Percentiles rank a stretch among this genome's conserved stretches.
Evolutionary conservation across 2,888 invertebrate species (phyloP).

Genomic region (Diachrysia chrysitis): DNA sequence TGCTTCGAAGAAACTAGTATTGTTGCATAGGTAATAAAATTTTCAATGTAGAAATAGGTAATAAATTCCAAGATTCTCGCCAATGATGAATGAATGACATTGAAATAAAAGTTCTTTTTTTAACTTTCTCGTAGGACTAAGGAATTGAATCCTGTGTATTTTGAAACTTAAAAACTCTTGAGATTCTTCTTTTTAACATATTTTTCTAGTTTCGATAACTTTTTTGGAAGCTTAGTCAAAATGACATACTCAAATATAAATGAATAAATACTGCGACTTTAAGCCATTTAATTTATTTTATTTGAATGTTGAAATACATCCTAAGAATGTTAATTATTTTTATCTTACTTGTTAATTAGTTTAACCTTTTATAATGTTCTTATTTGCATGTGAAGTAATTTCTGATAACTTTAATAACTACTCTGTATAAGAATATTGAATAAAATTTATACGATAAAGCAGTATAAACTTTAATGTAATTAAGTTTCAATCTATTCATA

Average conservation of each 20-base stretch:
- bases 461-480: not conserved
- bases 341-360: not conserved
- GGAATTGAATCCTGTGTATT: no score
- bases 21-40: not conserved
- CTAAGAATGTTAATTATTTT: not conserved
- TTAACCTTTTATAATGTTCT: constrained; percentile 4
- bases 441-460: constrained; percentile 11
- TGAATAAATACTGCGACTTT: not conserved
- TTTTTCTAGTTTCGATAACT: no score
- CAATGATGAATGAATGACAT: no score
- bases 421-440: not conserved
- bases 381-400: constrained; percentile 1
- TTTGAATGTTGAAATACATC: not conserved
- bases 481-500: constrained; percentile 23
- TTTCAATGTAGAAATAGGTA: not conserved
- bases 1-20: not conserved
- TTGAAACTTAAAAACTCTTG: no score
- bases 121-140: no score
- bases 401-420: not conserved
- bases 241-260: no score
- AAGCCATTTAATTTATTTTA: not conserved
- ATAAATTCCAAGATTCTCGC: not conserved
- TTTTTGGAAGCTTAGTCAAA: no score
- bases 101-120: no score
- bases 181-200: no score